phyloP scores from a whole-genome alignment of 2,113 vertebrate genomes.

The Nycticebus coucang region DNA sequence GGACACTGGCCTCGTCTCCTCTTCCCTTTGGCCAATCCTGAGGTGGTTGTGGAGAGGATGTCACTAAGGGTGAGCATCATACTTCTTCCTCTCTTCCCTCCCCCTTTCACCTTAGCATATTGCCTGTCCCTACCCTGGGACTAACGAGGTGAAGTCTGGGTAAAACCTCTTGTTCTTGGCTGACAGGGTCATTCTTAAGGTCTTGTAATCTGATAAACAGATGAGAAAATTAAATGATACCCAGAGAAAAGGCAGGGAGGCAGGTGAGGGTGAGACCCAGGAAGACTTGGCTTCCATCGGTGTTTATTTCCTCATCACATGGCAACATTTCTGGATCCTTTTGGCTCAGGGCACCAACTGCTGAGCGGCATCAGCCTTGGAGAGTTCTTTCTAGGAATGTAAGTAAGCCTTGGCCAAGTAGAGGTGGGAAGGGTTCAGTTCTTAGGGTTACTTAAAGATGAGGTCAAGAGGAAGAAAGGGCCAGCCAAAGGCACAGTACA shows the following conservation, averaged over 20 bases:
- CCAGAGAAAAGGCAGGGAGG: background rate
- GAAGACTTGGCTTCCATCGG: background rate
- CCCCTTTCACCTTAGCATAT: background rate
- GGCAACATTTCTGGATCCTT: slow-evolving; percentile 52
- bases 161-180: background rate
- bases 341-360: background rate
- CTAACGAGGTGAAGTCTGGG: background rate
- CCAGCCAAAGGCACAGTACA: background rate
- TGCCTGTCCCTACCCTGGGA: background rate
- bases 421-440: background rate
- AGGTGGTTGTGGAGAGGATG: background rate
- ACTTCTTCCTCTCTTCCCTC: background rate
- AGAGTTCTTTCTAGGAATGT: slow-evolving; percentile 45
- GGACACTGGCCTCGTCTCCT: background rate
- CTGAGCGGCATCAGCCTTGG: background rate
- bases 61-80: too few relatives aligned
- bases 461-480: background rate
- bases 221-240: background rate
- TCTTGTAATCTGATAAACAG: background rate
- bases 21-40: background rate
- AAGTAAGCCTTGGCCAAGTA: background rate
- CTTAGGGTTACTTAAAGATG: background rate
- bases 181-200: background rate
- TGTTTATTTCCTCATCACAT: slow-evolving; percentile 19
- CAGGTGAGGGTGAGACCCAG: background rate